A percentile compares a stretch with the other conserved stretches of the same genome.
phyloP scores from a whole-genome alignment of 2,888 invertebrate species.

The Germaria angustata region DNA sequence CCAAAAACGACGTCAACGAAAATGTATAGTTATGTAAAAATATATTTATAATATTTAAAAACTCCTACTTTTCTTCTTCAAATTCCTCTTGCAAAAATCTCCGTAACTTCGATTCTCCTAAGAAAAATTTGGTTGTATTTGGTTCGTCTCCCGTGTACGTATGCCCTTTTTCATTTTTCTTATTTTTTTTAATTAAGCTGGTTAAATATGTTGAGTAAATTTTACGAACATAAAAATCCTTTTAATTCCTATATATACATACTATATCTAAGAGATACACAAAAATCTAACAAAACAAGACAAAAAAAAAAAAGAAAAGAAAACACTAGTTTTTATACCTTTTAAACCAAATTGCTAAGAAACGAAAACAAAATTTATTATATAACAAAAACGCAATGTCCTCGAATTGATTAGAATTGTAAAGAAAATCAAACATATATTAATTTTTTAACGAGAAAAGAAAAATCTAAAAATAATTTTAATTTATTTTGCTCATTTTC shows the following conservation, averaged over 20 bases:
- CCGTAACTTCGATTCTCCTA: constrained; percentile 2
- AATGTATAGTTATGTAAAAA: constrained; percentile 89
- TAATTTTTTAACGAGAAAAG: constrained; percentile 2
- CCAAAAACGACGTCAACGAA: constrained; percentile 95
- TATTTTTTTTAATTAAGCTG: constrained; percentile 18
- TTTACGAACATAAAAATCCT: constrained; percentile 36
- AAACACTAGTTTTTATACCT: constrained; percentile 66
- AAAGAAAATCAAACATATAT: constrained; percentile 39
- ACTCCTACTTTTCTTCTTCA: constrained; percentile 16
- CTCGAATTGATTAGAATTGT: constrained; percentile 41
- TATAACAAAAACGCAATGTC: constrained; percentile 40
- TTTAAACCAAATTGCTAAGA: constrained; percentile 60
- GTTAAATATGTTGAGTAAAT: constrained; percentile 25
- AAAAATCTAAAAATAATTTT: not conserved
- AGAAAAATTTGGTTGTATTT: constrained; percentile 47
- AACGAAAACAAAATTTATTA: constrained; percentile 22
- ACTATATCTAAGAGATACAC: constrained; percentile 55
- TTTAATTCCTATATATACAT: constrained; percentile 53
- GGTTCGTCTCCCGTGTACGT: constrained; percentile 54
- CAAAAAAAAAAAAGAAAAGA: constrained; percentile 2
- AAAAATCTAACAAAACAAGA: constrained; percentile 42
- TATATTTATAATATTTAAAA: constrained; percentile 65
- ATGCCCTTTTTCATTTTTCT: constrained; percentile 38
- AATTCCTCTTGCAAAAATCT: constrained; percentile 31
- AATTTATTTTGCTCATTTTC: not conserved